phyloP scores from a whole-genome alignment of 2,888 invertebrate genomes.

The Eristalis intricaria region DNA sequence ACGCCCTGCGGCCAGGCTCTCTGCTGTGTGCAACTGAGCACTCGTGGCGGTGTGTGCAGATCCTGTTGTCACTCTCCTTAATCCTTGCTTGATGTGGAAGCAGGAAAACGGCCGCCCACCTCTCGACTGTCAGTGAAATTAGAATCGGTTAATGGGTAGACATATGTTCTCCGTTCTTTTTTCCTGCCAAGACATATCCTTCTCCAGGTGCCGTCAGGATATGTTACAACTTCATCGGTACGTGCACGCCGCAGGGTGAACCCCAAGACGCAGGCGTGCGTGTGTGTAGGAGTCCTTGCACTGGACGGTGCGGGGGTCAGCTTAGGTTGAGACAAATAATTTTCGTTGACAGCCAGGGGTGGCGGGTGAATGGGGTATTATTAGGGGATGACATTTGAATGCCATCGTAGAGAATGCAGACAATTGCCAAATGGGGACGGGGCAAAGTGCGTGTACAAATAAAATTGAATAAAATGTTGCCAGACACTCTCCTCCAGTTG shows the following conservation, averaged over 20 bases:
- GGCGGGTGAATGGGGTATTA: background rate
- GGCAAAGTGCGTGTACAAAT: constrained; percentile 36
- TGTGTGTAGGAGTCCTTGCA: constrained; percentile 20
- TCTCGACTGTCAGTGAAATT: constrained; percentile 38
- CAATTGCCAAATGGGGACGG: background rate
- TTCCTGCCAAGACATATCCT: constrained; percentile 11
- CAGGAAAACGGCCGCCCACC: background rate
- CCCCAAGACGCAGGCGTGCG: background rate
- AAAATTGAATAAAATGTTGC: constrained; percentile 51
- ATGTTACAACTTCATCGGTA: constrained; percentile 16
- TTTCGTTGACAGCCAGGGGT: constrained; percentile 32
- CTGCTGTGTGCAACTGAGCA: background rate
- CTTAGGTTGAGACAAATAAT: constrained; percentile 33
- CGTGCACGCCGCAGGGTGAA: constrained; percentile 22
- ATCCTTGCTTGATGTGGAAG: constrained; percentile 4
- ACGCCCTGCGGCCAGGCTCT: background rate
- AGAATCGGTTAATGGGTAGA: constrained; percentile 45
- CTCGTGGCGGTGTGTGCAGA: background rate
- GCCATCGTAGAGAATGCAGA: constrained; percentile 10
- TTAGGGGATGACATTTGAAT: constrained; percentile 42
- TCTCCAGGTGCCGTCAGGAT: constrained; percentile 22
- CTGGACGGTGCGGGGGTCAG: background rate
- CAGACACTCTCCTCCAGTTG: constrained; percentile 16
- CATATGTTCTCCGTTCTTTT: no score
- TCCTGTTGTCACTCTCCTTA: constrained; percentile 29